Evolutionary conservation across 2,888 invertebrate species (phyloP), one percentile per base, ranked within the genome.

Genomic region (Mythimna loreyi): DNA sequence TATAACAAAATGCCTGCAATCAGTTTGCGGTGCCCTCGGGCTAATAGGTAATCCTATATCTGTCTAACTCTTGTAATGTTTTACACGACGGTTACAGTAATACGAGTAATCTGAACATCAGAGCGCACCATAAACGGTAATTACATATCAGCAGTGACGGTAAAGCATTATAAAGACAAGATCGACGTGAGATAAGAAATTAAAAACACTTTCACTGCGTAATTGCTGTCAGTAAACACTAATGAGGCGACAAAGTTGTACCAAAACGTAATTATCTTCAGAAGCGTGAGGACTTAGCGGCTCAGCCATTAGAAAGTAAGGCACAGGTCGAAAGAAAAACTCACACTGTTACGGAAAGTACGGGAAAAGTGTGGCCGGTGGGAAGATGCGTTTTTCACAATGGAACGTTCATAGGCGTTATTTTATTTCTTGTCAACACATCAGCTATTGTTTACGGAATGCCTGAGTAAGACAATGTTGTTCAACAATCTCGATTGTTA

Each of bases 141-240:
- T 81, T 80, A 78, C 73, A 75, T 52, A 64, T 76, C 66, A 75
- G 61, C 33, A 53, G 53, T 72, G 67, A 77, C 75, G 71, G 59
- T 71, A 75, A 74, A 79, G 57, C 67, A 72, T 78, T 74, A 83
- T 75, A 70, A 74, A 63, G 66, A 67, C 78, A 72, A 87, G 90
- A 93, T 91, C 69, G 82, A 89, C 90, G 89, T 89, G 88, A 87
- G 90, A 91, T 92, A 89, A 87, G 80, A 45, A 67, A 87, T 90
- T 86, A 75, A 88, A 89, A 91, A 89, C 89, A 93, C 94, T 94
- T 93, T 94, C 94, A 88, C 93, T 90, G 84, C 84, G 88, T 91
- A 93, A 91, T 92, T 91, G 87, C 87, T 86, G 83, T 82, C 84
- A 86, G 87, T 89, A 87, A 88, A 82, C 81, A 87, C 87, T 89